Base-by-base conservation (phyloP, 1,140 invertebrate species). In the Bilobella aurantiaca region DNA sequence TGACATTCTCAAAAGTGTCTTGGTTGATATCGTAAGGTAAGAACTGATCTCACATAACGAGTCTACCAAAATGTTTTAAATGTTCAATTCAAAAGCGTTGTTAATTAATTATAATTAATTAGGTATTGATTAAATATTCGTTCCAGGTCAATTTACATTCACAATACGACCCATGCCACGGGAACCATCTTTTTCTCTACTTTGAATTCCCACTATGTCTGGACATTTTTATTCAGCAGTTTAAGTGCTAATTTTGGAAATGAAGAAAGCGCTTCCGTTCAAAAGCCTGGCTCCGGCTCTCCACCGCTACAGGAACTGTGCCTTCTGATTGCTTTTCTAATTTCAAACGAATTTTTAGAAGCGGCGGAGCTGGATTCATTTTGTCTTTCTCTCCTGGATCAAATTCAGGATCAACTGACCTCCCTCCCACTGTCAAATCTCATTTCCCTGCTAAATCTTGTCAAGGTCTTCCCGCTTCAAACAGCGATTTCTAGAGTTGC, bases 111-210 rank as follows among this genome's bases (percentile, higher is more conserved):
- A 8, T 42, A 42, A 42, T n/a, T 42, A 12, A 42, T n/a, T 42
- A n/a, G 37, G 37, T 42, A 12, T 42, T 42, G n/a, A 42, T 42
- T 42, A n/a, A 42, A 42, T 42, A 12, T 42, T 42, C n/a, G 37
- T 53, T 53, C 5, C 49, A 62, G 59, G 27, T 62, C 59, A 21
- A 27, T 62, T 14, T 62, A 62, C 34, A 62, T 62, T 37, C 63
- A 66, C 31, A 62, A 61, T 28, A 60, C 58, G 8, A 72, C 93
- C 3, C 78, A 88, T 3, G 93, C 93, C 78, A 90, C 87, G 16
- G 90, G 89, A 0, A 94, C 93, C 77, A 78, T 93, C 28, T 75
- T 96, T 21, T 90, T 96, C 74, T 86, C 87, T 31, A 88, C 89
- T 1, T 80, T 94, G 58, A 90, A 94, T 74, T 85, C 88, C 1